A percentile compares a stretch with the other conserved stretches of the same genome.
Conservation (phyloP, 2,113 vertebrate genomes). For the Clarias batrachus region DNA sequence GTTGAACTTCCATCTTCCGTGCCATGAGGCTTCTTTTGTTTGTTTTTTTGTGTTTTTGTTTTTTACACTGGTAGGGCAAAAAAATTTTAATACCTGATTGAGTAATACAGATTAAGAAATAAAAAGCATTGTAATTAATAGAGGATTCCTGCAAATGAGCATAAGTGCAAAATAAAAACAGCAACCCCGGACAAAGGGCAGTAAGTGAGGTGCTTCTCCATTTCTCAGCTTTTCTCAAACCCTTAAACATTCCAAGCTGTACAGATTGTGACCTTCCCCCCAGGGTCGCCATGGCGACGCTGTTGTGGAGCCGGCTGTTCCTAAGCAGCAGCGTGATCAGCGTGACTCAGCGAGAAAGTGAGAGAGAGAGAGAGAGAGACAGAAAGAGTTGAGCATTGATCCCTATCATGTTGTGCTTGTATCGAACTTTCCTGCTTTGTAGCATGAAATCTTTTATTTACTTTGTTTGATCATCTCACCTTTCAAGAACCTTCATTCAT, state of each 20-base stretch:
- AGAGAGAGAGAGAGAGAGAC: constrained; percentile 17
- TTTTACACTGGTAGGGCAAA: background rate
- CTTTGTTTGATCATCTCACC: background rate
- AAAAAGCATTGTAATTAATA: constrained; percentile 13
- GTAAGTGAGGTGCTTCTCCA: constrained; percentile 20
- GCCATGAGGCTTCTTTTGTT: background rate
- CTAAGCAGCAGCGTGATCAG: constrained; percentile 49
- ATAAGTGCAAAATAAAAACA: background rate
- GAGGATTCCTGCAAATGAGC: background rate
- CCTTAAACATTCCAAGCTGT: constrained; percentile 65
- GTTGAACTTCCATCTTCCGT: background rate
- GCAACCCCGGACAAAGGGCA: constrained; percentile 39
- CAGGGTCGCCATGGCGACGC: constrained; percentile 67
- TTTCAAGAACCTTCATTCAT: background rate
- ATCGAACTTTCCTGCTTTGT: background rate
- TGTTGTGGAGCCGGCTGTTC: constrained; percentile 58
- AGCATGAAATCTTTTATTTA: background rate
- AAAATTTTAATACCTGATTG: background rate
- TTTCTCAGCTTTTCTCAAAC: constrained; percentile 48
- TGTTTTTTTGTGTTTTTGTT: no score
- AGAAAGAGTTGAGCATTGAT: constrained; percentile 40
- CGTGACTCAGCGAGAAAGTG: constrained; percentile 48
- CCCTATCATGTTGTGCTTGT: constrained; percentile 18
- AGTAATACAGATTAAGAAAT: background rate
- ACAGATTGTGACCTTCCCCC: constrained; percentile 65